These are phyloP conservation scores for Sinosuthora webbiana DNA, from an alignment of 2,113 vertebrate genomes.

Conservation along the genomic window DNA sequence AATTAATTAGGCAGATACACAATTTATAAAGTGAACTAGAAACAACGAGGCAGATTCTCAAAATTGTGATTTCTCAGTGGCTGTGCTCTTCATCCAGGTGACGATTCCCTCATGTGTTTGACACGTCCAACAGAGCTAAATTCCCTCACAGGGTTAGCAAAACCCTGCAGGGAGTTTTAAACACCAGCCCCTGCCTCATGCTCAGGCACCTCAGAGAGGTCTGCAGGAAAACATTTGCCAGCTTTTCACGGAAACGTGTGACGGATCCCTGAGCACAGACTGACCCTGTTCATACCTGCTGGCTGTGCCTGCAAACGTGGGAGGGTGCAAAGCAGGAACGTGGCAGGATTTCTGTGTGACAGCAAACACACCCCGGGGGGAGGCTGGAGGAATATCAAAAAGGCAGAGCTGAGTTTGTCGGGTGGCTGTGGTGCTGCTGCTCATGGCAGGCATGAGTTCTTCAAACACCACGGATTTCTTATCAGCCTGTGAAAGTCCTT, in stretches of 20 bases:
- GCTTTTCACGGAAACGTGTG: not conserved
- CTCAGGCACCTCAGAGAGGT: not conserved
- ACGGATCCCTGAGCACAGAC: not conserved
- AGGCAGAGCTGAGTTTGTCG: not conserved
- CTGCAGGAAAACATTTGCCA: not conserved
- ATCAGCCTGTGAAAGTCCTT: not conserved
- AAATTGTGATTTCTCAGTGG: not conserved
- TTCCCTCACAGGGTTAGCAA: not conserved
- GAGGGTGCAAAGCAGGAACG: not conserved
- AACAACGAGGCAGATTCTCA: not conserved
- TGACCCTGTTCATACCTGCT: not conserved
- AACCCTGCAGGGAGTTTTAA: not conserved
- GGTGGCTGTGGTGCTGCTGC: not conserved
- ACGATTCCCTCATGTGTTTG: not conserved
- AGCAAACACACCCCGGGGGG: not conserved
- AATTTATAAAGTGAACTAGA: not conserved
- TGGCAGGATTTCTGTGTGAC: not conserved
- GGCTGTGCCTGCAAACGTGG: not conserved
- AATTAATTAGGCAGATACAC: not conserved
- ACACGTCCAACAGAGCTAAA: not conserved
- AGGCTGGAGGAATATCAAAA: not conserved
- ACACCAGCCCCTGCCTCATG: not conserved
- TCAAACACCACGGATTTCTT: not conserved
- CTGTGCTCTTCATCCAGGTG: not conserved
- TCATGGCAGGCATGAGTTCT: fast-evolving